phyloP scores from a whole-genome alignment of 2,797 vertebrate genomes.

The Ptychadena robeensis region DNA sequence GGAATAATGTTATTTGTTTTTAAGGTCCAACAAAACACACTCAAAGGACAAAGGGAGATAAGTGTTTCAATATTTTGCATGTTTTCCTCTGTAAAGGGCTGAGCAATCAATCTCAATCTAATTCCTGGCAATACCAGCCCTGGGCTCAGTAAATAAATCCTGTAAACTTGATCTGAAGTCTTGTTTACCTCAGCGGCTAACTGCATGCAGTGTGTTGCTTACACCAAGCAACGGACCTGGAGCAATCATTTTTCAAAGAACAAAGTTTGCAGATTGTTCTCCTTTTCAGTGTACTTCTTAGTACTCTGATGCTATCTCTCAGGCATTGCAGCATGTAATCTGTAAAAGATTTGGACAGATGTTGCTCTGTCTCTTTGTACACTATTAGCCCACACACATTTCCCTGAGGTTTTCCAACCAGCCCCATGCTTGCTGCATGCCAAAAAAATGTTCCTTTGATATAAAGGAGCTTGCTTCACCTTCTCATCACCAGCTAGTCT shows the following conservation, averaged over 20 bases:
- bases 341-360: conserved; percentile 60
- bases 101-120: conserved; percentile 18
- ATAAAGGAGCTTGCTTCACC: conserved; percentile 49
- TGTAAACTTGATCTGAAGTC: conserved; percentile 6
- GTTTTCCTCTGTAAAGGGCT: conserved; percentile 7
- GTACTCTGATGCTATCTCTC: conserved; percentile 55
- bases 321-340: conserved; percentile 57
- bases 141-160: conserved; percentile 28
- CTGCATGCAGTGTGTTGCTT: conserved; percentile 7
- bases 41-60: not conserved
- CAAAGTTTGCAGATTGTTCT: conserved; percentile 35
- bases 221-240: conserved; percentile 28
- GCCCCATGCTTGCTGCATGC: conserved; percentile 44
- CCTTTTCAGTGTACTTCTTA: conserved; percentile 34
- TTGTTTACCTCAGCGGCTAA: conserved; percentile 39
- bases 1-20: not conserved
- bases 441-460: conserved; percentile 59
- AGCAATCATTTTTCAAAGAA: conserved; percentile 23
- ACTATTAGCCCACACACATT: conserved; percentile 58
- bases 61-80: not conserved
- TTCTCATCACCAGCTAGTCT: conserved; percentile 32
- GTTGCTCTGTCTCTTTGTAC: conserved; percentile 54
- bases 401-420: conserved; percentile 39
- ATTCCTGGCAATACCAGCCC: conserved; percentile 22
- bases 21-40: not conserved